These are phyloP conservation scores for Saguinus midas DNA, from an alignment of 2,113 vertebrate species.

Conservation along the genomic window DNA sequence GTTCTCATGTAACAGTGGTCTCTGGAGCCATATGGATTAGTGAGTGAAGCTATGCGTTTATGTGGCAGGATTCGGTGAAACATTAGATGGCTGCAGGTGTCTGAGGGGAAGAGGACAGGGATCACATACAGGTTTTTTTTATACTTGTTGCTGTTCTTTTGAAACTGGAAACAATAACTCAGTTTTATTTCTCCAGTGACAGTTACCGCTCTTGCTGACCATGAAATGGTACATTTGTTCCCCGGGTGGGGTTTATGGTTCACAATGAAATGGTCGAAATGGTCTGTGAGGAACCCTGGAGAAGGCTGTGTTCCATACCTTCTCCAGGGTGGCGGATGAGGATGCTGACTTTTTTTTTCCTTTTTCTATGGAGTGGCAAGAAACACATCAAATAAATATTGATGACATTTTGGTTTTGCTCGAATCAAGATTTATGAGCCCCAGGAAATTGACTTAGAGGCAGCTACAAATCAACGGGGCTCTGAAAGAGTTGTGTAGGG, in stretches of 20 bases:
- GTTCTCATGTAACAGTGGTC: constrained; percentile 98
- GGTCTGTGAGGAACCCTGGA: constrained; percentile 74
- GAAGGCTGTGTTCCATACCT: constrained; percentile 42
- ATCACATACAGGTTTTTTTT: constrained; percentile 83
- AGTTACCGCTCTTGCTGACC: constrained; percentile 87
- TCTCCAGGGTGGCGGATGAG: constrained; percentile 71
- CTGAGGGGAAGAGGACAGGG: constrained; percentile 88
- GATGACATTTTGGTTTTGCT: constrained; percentile 83
- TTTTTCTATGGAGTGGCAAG: constrained; percentile 75
- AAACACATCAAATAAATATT: constrained; percentile 82
- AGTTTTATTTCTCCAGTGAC: constrained; percentile 92
- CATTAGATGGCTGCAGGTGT: constrained; percentile 98
- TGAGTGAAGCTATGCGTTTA: constrained; percentile 98
- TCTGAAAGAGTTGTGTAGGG: constrained; percentile 89
- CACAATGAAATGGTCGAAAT: constrained; percentile 63
- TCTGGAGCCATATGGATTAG: constrained; percentile 99
- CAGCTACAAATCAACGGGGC: constrained; percentile 92
- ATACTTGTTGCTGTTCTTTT: constrained; percentile 90
- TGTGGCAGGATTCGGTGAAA: constrained; percentile 98
- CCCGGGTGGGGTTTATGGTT: constrained; percentile 83
- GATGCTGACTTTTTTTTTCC: constrained; percentile 68
- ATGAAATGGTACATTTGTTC: constrained; percentile 88
- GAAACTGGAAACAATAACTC: constrained; percentile 94
- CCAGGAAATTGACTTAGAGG: constrained; percentile 91
- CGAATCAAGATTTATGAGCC: constrained; percentile 90